These are phyloP conservation scores for Stomatorhinus walkeri DNA, from an alignment of 2,797 vertebrate species.

Conservation along the genomic window DNA sequence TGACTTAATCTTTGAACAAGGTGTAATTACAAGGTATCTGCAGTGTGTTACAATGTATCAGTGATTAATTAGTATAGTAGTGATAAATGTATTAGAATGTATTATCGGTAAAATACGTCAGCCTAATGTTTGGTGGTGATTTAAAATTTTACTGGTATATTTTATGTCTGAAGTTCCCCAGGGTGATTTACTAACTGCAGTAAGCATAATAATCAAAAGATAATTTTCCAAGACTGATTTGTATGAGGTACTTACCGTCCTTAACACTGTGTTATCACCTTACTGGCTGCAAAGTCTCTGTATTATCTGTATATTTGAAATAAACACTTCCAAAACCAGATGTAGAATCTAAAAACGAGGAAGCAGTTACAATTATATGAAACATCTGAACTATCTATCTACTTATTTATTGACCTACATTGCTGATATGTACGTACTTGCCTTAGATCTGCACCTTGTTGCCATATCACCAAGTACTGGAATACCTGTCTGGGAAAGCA, in stretches of 20 bases:
- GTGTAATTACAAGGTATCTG: neutral
- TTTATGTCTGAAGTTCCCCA: neutral
- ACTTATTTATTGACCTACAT: neutral
- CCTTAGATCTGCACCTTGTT: neutral
- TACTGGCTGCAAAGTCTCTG: neutral
- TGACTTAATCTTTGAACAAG: neutral
- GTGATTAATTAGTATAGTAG: neutral
- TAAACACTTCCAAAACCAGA: neutral
- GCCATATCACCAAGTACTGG: neutral
- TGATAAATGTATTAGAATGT: neutral
- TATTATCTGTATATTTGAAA: neutral
- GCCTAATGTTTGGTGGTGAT: neutral
- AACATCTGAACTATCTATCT: neutral
- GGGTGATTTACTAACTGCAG: neutral
- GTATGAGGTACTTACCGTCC: neutral
- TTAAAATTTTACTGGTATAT: neutral
- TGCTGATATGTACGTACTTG: neutral
- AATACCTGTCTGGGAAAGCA: neutral
- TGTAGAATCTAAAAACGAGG: neutral
- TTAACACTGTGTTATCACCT: neutral
- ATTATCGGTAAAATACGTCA: neutral
- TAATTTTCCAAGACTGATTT: neutral
- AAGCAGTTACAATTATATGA: neutral
- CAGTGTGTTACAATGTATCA: neutral
- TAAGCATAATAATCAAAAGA: neutral